Conservation (phyloP, 2,888 invertebrate species). For the Argyresthia albistria region DNA sequence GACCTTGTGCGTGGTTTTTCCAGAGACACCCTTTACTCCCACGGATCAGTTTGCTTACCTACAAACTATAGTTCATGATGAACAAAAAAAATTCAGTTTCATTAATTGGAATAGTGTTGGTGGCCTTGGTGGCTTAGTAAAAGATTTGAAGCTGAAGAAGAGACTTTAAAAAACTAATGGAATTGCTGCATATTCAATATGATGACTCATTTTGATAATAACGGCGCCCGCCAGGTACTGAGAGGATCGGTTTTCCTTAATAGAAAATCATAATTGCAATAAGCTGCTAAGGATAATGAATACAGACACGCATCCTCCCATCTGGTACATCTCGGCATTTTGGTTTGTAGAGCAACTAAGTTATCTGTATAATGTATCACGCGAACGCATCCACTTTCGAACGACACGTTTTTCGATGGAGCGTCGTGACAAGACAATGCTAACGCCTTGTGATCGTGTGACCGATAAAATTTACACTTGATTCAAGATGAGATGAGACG, state of each 20-base stretch:
- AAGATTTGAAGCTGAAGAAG: too few species aligned
- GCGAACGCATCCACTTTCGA: background rate
- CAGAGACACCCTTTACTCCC: too few species aligned
- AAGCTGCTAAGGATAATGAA: slow-evolving; percentile 1
- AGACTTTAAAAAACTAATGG: too few species aligned
- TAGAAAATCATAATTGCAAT: background rate
- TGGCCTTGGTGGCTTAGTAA: background rate
- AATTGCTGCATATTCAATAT: background rate
- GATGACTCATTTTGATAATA: too few species aligned
- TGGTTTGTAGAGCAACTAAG: background rate
- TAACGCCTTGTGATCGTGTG: background rate
- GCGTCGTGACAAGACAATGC: background rate
- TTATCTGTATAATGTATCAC: background rate
- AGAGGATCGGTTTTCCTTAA: background rate
- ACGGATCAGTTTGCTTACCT: too few species aligned
- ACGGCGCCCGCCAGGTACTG: background rate
- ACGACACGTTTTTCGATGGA: background rate
- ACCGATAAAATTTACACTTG: too few species aligned
- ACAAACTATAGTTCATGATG: too few species aligned
- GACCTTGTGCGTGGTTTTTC: too few species aligned
- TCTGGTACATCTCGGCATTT: background rate
- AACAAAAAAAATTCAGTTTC: background rate
- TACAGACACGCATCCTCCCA: background rate
- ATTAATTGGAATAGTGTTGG: background rate
- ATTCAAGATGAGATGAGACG: too few species aligned